A percentile compares a stretch with the other conserved stretches of the same genome.
These are phyloP conservation scores for Physella acuta DNA, from an alignment of 1,140 invertebrate genomes.

Conservation along the genomic window DNA sequence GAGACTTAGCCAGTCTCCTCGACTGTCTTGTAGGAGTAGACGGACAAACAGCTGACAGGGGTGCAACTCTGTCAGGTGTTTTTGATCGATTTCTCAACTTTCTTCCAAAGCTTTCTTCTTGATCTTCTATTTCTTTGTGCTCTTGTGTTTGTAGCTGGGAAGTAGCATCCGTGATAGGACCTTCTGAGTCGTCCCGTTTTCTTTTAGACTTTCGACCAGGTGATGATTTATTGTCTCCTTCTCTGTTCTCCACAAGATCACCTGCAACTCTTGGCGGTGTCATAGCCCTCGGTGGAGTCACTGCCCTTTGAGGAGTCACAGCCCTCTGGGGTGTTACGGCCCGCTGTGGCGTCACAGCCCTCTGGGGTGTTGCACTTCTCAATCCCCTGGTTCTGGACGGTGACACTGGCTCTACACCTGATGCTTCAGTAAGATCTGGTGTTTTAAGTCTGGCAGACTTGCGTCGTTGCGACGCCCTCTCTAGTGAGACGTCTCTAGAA, in stretches of 20 bases:
- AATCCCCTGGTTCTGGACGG: background rate
- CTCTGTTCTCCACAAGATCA: background rate
- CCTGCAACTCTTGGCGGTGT: background rate
- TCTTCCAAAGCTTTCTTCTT: background rate
- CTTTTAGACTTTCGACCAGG: background rate
- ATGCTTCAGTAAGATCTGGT: constrained; percentile 2
- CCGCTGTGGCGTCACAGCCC: too few relatives aligned
- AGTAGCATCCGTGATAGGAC: background rate
- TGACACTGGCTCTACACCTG: background rate
- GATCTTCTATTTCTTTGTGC: background rate
- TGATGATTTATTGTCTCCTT: background rate
- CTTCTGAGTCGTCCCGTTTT: background rate
- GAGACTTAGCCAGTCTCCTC: background rate
- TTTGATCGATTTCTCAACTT: background rate
- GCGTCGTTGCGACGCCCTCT: background rate
- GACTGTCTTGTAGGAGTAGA: background rate
- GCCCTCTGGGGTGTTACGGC: background rate
- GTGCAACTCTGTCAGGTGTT: constrained; percentile 8
- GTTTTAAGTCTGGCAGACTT: background rate
- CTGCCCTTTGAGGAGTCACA: background rate
- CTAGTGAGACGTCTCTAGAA: background rate
- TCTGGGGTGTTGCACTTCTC: background rate
- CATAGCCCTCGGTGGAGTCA: background rate
- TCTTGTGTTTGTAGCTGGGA: background rate
- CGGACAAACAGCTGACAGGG: background rate